Base-by-base conservation (phyloP, 2,888 invertebrate genomes). In the Drosophila macrospina region DNA sequence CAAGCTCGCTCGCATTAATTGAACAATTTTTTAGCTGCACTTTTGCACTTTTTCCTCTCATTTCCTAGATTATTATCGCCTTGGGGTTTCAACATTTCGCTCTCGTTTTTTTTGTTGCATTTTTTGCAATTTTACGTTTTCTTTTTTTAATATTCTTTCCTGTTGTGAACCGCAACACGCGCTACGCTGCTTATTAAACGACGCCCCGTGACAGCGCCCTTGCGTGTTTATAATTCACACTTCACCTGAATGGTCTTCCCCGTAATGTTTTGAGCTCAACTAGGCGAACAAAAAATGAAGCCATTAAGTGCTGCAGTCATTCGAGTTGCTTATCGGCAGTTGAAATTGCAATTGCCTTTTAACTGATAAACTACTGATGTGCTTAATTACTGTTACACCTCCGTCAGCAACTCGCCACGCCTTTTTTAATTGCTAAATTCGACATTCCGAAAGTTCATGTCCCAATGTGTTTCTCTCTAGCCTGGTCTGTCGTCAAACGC, bases 211-310 rank as follows among this genome's bases (percentile, higher is more conserved):
- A 74, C 71, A 48, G 61, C 45, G 47, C 45, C 68, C 64, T 86
- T 84, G 83, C 83, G 86, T 83, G 83, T 71, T 86, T 79, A 80
- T 86, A 83, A 86, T 86, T 83, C 86, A 86, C 83, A 83, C 83
- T 83, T 86, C 63, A 70, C 59, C 54, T 83, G 64, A 80, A 74
- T 66, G 80, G 37, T 55, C 52, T 71, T 79, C 56, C 50, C 54
- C 63, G 36, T 47, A 51, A 65, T 57, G 63, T 51, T 76, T 67
- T 64, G 15, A 15, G 32, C 34, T 24, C 20, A 37, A 36, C 11
- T 15, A 57, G 26, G 39, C 4, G 20, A 57, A 39, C 36, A 32
- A 63, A 59, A 61, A 85, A 81, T 81, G 32, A 82, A 81, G 81
- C 68, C 83, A 85, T 81, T 81, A 85, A 65, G 60, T 37, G 51